These are phyloP conservation scores for Megalopta genalis DNA, from an alignment of 1,140 invertebrate species.

Conservation along the genomic window DNA sequence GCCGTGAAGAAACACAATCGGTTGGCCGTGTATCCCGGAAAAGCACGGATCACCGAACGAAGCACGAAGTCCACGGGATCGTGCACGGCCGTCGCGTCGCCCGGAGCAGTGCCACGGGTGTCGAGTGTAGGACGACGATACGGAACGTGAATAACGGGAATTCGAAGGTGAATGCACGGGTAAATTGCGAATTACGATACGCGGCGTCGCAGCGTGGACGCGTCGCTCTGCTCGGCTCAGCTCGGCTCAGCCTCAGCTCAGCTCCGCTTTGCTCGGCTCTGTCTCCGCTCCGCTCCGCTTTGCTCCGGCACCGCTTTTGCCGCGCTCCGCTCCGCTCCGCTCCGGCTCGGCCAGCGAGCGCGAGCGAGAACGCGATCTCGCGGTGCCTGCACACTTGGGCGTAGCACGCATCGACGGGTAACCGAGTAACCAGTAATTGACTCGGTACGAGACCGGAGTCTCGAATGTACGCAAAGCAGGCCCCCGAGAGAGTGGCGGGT, in stretches of 20 bases:
- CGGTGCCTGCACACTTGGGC: constrained; percentile 4
- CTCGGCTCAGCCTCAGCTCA: no score
- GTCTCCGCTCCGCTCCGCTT: no score
- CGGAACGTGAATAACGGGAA: constrained; percentile 66
- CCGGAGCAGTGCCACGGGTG: constrained; percentile 34
- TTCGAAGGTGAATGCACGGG: constrained; percentile 66
- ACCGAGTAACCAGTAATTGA: constrained; percentile 66
- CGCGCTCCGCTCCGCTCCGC: no score
- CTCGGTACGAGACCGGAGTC: constrained; percentile 60
- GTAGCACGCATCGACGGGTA: constrained; percentile 50
- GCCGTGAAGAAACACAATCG: not conserved
- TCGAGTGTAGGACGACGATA: constrained; percentile 54
- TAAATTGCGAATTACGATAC: constrained; percentile 67
- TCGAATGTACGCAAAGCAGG: constrained; percentile 45
- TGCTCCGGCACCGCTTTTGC: no score
- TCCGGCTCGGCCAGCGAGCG: not conserved
- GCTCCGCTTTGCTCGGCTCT: no score
- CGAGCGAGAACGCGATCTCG: not conserved
- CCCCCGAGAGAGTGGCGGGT: constrained; percentile 3
- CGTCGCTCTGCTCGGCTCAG: no score
- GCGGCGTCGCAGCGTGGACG: constrained; percentile 13
- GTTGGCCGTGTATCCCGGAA: not conserved
- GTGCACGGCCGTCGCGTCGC: not conserved
- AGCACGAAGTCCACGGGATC: not conserved
- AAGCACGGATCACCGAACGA: not conserved